Evolutionary conservation across 2,113 vertebrate species (phyloP), one percentile per base, ranked within the genome.

Genomic region (Grammomys surdaster): DNA sequence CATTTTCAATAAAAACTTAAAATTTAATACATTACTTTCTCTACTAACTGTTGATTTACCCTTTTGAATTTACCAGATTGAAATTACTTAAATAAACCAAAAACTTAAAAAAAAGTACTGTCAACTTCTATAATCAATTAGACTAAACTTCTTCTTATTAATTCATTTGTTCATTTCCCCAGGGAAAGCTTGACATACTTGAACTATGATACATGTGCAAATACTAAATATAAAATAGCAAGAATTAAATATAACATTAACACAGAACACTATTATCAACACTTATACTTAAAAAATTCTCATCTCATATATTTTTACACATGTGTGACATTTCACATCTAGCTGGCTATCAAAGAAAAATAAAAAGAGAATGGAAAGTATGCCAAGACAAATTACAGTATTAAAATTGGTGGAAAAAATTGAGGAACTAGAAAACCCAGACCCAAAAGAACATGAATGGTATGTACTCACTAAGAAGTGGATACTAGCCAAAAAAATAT

Each of bases 231-330:
- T 22, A 70, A 96, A 95, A 89, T 85, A 89, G 31, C 51, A 80
- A 93, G 36, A 95, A 85, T 94, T 96, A 93, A 97, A 92, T 89
- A 14, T 82, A 72, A 93, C 20, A 67, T 92, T 58, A 95, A 89
- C 46, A 94, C 26, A 94, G 88, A 95, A 43, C n/a, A 93, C 20
- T 88, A 84, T 92, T 95, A 87, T 77, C 56, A 89, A 70, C 6
- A 3, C 17, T 14, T 81, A 22, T 7, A 81, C 77, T 91, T 91
- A 91, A 89, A 91, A 56, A 5, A 28, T 54, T 54, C 88, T 72
- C 14, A 22, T 72, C 33, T 84, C 33, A 1, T 95, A 54, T 87
- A 69, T 94, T 60, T 58, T 40, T 92, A 77, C 33, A 89, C 28
- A 7, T 22, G 28, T 40, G 31, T 88, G 36, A 24, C 24, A 14